These are phyloP conservation scores for Catonia carolina DNA, from an alignment of 2,888 invertebrate genomes.

Conservation along the genomic window DNA sequence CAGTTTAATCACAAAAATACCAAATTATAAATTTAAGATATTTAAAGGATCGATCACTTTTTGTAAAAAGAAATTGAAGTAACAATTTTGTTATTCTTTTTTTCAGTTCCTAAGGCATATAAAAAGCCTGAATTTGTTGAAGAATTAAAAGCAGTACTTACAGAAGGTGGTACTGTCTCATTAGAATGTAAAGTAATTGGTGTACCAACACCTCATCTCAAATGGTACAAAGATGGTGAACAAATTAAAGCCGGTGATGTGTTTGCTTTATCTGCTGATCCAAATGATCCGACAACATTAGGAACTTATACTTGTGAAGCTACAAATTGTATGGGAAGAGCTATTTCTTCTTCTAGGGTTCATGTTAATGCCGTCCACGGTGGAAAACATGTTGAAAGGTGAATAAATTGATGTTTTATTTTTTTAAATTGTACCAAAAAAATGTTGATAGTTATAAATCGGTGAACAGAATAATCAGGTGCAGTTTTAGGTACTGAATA, in stretches of 20 bases:
- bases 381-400: neutral
- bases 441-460: too few species aligned
- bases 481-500: too few species aligned
- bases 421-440: too few species aligned
- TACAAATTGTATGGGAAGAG: constrained; percentile 79
- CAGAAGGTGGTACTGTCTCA: constrained; percentile 82
- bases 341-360: constrained; percentile 75
- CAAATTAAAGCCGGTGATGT: constrained; percentile 87
- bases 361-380: constrained; percentile 70
- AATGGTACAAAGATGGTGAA: constrained; percentile 73
- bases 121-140: constrained; percentile 82
- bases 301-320: constrained; percentile 86
- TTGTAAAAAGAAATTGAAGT: too few species aligned
- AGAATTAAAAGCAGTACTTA: constrained; percentile 72
- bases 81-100: too few species aligned
- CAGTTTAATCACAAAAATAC: too few species aligned
- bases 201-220: constrained; percentile 72
- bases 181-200: constrained; percentile 88
- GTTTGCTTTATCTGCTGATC: constrained; percentile 76
- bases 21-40: too few species aligned
- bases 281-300: constrained; percentile 76
- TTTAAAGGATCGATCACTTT: too few species aligned
- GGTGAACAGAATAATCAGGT: neutral
- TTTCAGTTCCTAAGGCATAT: constrained; percentile 74
- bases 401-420: neutral